Evolutionary conservation across 1,140 invertebrate species (phyloP), one percentile per base, ranked within the genome.

Genomic region (Papilio polytes): DNA sequence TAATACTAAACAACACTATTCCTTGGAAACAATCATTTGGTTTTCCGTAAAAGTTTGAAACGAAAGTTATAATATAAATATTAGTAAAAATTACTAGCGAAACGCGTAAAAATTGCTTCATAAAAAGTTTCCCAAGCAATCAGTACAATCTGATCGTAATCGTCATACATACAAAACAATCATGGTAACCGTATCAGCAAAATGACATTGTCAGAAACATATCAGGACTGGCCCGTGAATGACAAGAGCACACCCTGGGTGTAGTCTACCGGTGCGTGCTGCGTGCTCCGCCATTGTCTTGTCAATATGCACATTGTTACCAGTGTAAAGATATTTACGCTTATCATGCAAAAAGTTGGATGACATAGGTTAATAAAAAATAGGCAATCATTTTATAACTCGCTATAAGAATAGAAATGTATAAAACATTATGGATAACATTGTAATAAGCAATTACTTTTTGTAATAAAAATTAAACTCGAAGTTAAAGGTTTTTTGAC

Each of bases 201-300:
- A 41, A 41, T 66, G 36, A 78, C 56, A 20, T 10, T 20, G 36
- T 44, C 59, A 22, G 36, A 41, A 12, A 22, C 10, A 12, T 56
- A 8, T 56, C 53, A 56, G 77, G n/a, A 78, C 36, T n/a, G 15
- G 41, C 77, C 8, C 22, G 56, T 78, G 56, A 66, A 78, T 66
- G 77, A 78, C 56, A 66, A 78, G 77, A 78, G 77, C 77, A 46
- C 77, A 78, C 56, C n/a, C 77, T 36, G 77, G 77, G 77, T 59
- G 77, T 78, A 41, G 22, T 10, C 77, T 41, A 36, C 6, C 44
- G 20, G 44, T 44, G 36, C 53, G 56, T 70, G 9, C 26, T 18
- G 53, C 56, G 36, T 26, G 77, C n/a, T 36, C 36, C 22, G 12
- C 59, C 56, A 78, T 78, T 78, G 77, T 78, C 41, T 78, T 78